Percentiles rank a stretch among this genome's conserved stretches.
Conservation (phyloP, 2,797 vertebrate genomes). For the Tamandua tetradactyla region DNA sequence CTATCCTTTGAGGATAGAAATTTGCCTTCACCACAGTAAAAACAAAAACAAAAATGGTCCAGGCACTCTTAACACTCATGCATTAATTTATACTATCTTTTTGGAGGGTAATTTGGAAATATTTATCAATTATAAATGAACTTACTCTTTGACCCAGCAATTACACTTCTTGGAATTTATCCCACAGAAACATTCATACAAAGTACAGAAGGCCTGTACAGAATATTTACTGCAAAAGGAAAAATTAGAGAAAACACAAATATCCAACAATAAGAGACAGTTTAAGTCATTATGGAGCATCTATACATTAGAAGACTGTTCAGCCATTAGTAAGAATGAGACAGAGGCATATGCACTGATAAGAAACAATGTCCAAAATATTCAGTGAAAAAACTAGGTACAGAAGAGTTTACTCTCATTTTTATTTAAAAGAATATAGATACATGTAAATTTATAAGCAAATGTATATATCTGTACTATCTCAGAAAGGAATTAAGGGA, state of each 20-base stretch:
- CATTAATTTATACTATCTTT: neutral
- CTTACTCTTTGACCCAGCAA: constrained; percentile 36
- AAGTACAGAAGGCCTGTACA: neutral
- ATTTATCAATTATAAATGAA: constrained; percentile 53
- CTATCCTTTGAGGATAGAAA: constrained; percentile 13
- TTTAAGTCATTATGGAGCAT: neutral
- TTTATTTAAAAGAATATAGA: neutral
- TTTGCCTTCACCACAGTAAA: neutral
- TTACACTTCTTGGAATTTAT: constrained; percentile 56
- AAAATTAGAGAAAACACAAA: constrained; percentile 50
- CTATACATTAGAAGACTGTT: constrained; percentile 30
- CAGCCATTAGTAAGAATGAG: constrained; percentile 14
- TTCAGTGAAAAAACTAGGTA: neutral
- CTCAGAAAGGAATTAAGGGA: too few species aligned
- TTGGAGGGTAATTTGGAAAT: constrained; percentile 56
- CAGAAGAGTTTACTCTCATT: neutral
- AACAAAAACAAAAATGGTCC: neutral
- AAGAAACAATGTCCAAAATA: neutral
- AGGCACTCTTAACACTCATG: neutral
- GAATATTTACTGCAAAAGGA: constrained; percentile 39
- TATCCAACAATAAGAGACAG: constrained; percentile 27
- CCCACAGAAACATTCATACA: neutral
- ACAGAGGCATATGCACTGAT: neutral
- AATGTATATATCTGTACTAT: neutral
- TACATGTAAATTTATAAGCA: neutral